Base-by-base conservation (phyloP, 2,888 invertebrate genomes). In the Andrena bicolor region DNA sequence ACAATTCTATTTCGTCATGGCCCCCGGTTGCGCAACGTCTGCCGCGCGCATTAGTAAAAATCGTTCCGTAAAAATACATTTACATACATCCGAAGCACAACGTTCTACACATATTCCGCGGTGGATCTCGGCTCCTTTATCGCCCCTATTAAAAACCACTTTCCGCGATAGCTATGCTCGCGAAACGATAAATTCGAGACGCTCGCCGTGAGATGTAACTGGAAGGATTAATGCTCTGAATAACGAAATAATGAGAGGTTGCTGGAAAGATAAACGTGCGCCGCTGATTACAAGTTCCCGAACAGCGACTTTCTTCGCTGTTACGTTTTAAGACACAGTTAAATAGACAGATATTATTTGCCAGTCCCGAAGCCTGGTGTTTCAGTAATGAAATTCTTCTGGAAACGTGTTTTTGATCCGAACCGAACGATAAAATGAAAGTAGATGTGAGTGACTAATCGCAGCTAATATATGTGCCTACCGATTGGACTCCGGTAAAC, bases 1-100 rank as follows among this genome's bases (percentile, higher is more conserved):
- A 71, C 74, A 63, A 70, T 79, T 70, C 80, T 74, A 48, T 74
- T 70, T 79, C 80, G 13, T 66, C 73, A 66, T 26, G 16, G 53
- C 2, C 23, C 0, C 10, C 10, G 23, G 5, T 68, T 82, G 48
- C 71, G 35, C 56, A 75, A 80, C 51, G 7, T 48, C 56, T 41
- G n/a, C 53, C 35, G 23, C 51, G 2, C 32, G 26, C n/a, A 13
- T 79, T 60, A 32, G 65, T 61, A 51, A 65, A 65, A 81, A 74
- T 60, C 60, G 26, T 64, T 35, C 70, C 79, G 32, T 53, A 73
- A 79, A 41, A 20, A 32, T 53, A 32, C 16, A 53, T 73, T 81
- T 69, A 69, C 64, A 32, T 26, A 69, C 64, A 32, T 26, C 23
- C 26, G 51, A 7, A 48, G 48, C 49, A 7, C 48, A 16, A 3